Percentiles rank a stretch among this genome's conserved stretches.
These are phyloP conservation scores for Himalopsyche anomala DNA, from an alignment of 2,888 invertebrate species.

Conservation along the genomic window DNA sequence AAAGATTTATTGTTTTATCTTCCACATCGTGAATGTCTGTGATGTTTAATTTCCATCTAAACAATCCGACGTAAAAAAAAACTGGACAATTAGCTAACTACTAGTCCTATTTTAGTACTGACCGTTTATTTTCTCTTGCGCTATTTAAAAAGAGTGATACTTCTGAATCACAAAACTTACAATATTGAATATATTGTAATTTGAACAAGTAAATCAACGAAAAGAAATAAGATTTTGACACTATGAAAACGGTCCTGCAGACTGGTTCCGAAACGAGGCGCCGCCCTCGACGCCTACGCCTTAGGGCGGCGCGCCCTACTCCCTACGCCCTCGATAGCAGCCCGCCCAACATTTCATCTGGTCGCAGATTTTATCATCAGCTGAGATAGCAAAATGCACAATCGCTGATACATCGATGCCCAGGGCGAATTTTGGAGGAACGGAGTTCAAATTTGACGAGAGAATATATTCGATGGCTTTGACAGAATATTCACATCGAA, in stretches of 20 bases:
- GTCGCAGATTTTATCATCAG: constrained; percentile 59
- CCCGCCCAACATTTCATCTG: constrained; percentile 54
- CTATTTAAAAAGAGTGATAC: too few species aligned
- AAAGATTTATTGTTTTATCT: too few species aligned
- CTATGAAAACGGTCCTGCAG: constrained; percentile 11
- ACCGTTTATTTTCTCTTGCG: too few species aligned
- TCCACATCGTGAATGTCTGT: too few species aligned
- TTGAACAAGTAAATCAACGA: not conserved
- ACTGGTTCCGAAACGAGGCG: constrained; percentile 42
- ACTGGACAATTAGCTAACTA: too few species aligned
- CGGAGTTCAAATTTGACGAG: not conserved
- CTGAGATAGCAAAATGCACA: constrained; percentile 49
- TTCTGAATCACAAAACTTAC: too few species aligned
- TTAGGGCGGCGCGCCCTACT: constrained; percentile 42
- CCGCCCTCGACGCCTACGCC: constrained; percentile 42
- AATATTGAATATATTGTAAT: not conserved
- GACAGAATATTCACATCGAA: too few species aligned
- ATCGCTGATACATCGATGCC: constrained; percentile 43
- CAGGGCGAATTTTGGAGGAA: constrained; percentile 6
- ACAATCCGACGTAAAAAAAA: too few species aligned
- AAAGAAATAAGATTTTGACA: not conserved
- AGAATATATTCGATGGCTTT: not conserved
- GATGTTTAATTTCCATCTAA: too few species aligned
- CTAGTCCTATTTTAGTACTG: too few species aligned
- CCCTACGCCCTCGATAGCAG: constrained; percentile 41